phyloP scores from a whole-genome alignment of 1,140 invertebrate species.

The Pantala flavescens region DNA sequence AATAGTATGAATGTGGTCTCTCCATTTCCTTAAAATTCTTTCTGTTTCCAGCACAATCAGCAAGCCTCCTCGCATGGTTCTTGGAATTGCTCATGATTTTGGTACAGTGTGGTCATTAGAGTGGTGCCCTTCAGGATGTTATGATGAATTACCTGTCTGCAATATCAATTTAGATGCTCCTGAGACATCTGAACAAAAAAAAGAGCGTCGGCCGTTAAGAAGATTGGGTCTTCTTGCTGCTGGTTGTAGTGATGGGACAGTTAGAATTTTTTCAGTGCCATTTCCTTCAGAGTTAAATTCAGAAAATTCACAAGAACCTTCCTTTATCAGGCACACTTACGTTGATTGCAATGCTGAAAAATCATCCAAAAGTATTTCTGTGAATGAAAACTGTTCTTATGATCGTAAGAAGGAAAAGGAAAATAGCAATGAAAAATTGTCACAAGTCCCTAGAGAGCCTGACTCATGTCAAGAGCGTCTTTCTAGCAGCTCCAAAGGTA shows the following conservation, averaged over 20 bases:
- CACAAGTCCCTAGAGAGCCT: not conserved
- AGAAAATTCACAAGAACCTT: slow-evolving; percentile 17
- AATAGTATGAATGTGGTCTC: too few species aligned
- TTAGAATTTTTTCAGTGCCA: slow-evolving; percentile 50
- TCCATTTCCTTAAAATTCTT: too few species aligned
- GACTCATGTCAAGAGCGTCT: not conserved
- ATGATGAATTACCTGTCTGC: slow-evolving; percentile 30
- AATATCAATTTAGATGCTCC: not conserved
- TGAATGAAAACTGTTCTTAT: not conserved
- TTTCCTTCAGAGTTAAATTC: slow-evolving; percentile 36
- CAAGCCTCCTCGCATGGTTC: slow-evolving; percentile 33
- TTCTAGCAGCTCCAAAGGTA: slow-evolving; percentile 16
- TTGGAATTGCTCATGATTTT: slow-evolving; percentile 48
- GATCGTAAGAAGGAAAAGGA: not conserved
- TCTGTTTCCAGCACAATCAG: too few species aligned
- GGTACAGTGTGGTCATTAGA: slow-evolving; percentile 58
- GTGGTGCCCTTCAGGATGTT: slow-evolving; percentile 66
- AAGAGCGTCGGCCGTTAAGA: slow-evolving; percentile 22
- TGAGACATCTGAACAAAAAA: slow-evolving; percentile 19
- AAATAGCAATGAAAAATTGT: not conserved
- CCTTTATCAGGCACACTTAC: not conserved
- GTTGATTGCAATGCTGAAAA: not conserved
- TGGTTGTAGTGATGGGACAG: slow-evolving; percentile 49
- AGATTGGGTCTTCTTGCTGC: slow-evolving; percentile 58
- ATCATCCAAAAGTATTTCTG: not conserved